phyloP scores from a whole-genome alignment of 2,888 invertebrate species.

The Cephus sareptanus region DNA sequence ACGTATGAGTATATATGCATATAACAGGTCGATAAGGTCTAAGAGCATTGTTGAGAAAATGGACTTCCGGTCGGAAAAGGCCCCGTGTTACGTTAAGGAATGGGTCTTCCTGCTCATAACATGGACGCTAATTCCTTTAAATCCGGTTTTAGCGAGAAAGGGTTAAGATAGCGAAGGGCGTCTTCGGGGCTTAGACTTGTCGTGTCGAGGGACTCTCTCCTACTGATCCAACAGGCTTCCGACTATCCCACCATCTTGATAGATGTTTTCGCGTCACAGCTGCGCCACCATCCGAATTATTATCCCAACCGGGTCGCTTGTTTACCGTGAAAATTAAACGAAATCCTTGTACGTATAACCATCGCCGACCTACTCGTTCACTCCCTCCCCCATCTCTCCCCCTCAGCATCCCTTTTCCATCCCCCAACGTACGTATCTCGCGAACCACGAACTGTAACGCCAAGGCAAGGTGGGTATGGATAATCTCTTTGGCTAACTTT shows the following conservation, averaged over 20 bases:
- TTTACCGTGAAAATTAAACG: slow-evolving; percentile 47
- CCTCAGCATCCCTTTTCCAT: neutral
- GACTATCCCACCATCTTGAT: slow-evolving; percentile 57
- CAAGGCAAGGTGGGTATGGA: slow-evolving; percentile 6
- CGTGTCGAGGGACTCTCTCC: slow-evolving; percentile 15
- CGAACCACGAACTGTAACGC: neutral
- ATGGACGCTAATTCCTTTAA: slow-evolving; percentile 32
- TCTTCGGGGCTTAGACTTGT: slow-evolving; percentile 34
- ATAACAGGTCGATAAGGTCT: neutral
- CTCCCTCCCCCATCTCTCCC: slow-evolving; percentile 24
- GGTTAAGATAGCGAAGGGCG: slow-evolving; percentile 50
- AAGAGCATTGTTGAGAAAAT: neutral
- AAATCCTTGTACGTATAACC: slow-evolving; percentile 3
- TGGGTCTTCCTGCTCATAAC: slow-evolving; percentile 10
- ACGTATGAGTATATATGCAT: too few relatives aligned
- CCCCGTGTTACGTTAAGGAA: neutral
- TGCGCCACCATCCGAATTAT: slow-evolving; percentile 58
- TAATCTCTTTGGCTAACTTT: slow-evolving; percentile 54
- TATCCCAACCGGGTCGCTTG: slow-evolving; percentile 27
- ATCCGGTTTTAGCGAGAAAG: slow-evolving; percentile 48
- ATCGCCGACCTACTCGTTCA: slow-evolving; percentile 23
- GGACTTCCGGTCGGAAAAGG: neutral
- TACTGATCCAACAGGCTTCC: slow-evolving; percentile 41
- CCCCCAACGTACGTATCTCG: neutral
- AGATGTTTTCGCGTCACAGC: slow-evolving; percentile 60